phyloP scores from a whole-genome alignment of 2,797 vertebrate genomes.

The Chloroceryle amazona region DNA sequence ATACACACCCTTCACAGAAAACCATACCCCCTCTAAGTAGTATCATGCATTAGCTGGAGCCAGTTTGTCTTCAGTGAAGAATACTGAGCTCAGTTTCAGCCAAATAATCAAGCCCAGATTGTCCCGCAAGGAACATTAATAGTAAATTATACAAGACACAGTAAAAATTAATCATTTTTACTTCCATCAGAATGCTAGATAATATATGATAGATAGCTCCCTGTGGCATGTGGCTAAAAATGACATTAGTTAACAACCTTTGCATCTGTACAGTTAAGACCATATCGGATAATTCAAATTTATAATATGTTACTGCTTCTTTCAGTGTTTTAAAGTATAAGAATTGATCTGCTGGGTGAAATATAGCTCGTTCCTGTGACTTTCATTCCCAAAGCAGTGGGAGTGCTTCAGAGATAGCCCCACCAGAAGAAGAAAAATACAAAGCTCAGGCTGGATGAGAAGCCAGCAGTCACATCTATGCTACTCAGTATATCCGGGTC shows the following conservation, averaged over 20 bases:
- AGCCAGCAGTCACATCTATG: not conserved
- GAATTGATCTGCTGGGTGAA: not conserved
- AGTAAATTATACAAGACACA: constrained; percentile 6
- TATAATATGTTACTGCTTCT: not conserved
- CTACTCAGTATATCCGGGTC: not conserved
- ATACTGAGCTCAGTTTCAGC: not conserved
- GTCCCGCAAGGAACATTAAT: not conserved
- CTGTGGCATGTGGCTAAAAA: not conserved
- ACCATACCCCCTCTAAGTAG: not conserved
- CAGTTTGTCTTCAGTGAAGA: not conserved
- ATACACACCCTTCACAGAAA: not conserved
- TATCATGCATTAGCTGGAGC: not conserved
- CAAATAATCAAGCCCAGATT: not conserved
- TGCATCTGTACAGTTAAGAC: not conserved
- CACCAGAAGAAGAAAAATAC: not conserved
- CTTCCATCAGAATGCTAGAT: not conserved
- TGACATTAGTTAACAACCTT: constrained; percentile 22
- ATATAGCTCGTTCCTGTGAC: not conserved
- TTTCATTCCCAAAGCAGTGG: not conserved
- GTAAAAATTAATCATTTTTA: constrained; percentile 35
- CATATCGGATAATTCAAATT: not conserved
- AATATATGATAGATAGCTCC: not conserved
- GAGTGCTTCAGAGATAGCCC: not conserved
- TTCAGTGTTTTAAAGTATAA: not conserved
- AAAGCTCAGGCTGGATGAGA: not conserved